These are phyloP conservation scores for Antechinus stuartii DNA, from an alignment of 2,113 vertebrate species.

Conservation along the genomic window DNA sequence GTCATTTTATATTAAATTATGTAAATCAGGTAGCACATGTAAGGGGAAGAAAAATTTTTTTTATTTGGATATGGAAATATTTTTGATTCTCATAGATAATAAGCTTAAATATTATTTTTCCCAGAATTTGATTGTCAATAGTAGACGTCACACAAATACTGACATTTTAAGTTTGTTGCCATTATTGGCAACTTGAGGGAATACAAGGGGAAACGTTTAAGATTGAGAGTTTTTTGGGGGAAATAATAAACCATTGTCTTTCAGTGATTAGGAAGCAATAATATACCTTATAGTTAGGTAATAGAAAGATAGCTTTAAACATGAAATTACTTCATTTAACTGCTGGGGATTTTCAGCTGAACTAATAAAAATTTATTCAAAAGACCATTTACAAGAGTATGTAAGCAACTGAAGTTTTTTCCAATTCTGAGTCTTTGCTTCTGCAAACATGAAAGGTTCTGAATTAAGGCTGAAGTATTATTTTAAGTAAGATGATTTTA, in stretches of 20 bases:
- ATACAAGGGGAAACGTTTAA: neutral
- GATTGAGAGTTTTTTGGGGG: neutral
- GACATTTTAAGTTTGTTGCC: neutral
- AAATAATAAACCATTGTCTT: neutral
- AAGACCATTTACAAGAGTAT: neutral
- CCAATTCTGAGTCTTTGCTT: neutral
- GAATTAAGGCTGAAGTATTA: neutral
- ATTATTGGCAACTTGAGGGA: neutral
- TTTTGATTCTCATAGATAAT: neutral
- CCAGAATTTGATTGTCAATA: neutral
- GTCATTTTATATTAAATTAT: neutral
- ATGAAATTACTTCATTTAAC: neutral
- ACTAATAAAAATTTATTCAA: neutral
- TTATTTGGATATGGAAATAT: neutral
- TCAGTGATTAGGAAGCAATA: neutral
- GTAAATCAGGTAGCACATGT: neutral
- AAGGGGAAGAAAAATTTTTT: neutral
- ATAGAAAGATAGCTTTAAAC: neutral
- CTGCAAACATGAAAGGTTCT: neutral
- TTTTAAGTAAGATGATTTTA: neutral
- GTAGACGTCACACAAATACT: neutral
- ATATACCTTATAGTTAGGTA: neutral
- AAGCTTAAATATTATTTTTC: neutral
- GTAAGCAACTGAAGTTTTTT: neutral
- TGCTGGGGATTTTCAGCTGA: neutral